Conservation (phyloP, 2,797 vertebrate genomes). For the Florisuga fusca region DNA sequence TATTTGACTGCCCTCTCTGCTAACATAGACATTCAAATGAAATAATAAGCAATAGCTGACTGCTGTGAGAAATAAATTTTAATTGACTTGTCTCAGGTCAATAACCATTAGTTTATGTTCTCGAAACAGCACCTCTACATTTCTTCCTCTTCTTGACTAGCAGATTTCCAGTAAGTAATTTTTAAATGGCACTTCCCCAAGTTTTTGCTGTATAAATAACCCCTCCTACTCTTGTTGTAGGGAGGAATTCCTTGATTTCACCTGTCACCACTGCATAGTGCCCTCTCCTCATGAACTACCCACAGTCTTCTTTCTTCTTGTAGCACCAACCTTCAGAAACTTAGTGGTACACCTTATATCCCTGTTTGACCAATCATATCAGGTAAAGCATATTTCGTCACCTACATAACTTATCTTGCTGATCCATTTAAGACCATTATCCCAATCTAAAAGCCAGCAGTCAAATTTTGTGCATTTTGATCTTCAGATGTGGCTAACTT, state of each 20-base stretch:
- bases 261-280: not conserved
- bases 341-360: not conserved
- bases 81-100: not conserved
- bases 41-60: not conserved
- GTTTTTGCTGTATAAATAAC: not conserved
- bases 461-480: not conserved
- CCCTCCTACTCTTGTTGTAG: not conserved
- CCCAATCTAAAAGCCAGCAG: not conserved
- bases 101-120: not conserved
- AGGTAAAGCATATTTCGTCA: not conserved
- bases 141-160: not conserved
- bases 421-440: not conserved
- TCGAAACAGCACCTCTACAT: not conserved
- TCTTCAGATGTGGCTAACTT: not conserved
- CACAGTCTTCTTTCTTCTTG: not conserved
- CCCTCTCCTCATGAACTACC: not conserved
- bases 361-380: not conserved
- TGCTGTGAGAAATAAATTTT: not conserved
- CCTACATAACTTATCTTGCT: not conserved
- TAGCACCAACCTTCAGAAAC: not conserved
- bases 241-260: not conserved
- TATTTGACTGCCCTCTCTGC: not conserved
- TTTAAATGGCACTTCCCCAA: not conserved
- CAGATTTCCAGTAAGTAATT: not conserved
- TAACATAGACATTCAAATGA: not conserved